Evolutionary conservation across 2,113 vertebrate genomes (phyloP), one percentile per base, ranked within the genome.

Genomic region (Serinus canaria): DNA sequence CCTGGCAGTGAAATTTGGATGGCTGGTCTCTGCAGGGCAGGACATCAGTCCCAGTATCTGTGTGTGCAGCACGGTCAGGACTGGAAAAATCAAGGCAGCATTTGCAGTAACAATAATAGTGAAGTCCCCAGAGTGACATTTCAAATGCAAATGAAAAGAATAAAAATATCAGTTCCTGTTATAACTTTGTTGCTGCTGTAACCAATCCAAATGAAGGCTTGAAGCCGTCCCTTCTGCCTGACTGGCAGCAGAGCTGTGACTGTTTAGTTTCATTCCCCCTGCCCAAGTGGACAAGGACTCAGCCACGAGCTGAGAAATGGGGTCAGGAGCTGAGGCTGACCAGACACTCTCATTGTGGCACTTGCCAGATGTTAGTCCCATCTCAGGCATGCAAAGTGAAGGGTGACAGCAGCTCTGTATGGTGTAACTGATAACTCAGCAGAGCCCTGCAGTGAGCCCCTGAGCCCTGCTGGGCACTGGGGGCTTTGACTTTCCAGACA

Each of bases 131-230:
- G 73, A 49, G 84, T 44, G 78, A 52, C 59, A 79, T 93, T 95
- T 85, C 67, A 85, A 83, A 95, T 86, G 87, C 87, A 96, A 95
- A 96, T 83, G 28, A 62, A 85, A 87, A 76, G 58, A 89, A 85
- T 85, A 85, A 91, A 95, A 95, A 87, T 93, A 92, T 28, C 35
- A 13, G 60, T 88, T 95, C 85, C 92, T 88, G 68, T 83, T 94
- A 66, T 23, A 86, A 85, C 30, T 86, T 84, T 33, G 46, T 68
- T 80, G 78, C 60, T 89, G 81, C 77, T 87, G 43, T 72, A 87
- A 78, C 80, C 0, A 25, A 62, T 22, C 33, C 35, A 56, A 66
- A 59, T 0, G 27, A 67, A 37, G 33, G n/a, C 47, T 47, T 63
- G 33, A 84, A 53, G 60, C 73, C 49, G 43, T 74, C 59, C 35